Conservation (phyloP, 2,888 invertebrate genomes). For the Tetropium fuscum region DNA sequence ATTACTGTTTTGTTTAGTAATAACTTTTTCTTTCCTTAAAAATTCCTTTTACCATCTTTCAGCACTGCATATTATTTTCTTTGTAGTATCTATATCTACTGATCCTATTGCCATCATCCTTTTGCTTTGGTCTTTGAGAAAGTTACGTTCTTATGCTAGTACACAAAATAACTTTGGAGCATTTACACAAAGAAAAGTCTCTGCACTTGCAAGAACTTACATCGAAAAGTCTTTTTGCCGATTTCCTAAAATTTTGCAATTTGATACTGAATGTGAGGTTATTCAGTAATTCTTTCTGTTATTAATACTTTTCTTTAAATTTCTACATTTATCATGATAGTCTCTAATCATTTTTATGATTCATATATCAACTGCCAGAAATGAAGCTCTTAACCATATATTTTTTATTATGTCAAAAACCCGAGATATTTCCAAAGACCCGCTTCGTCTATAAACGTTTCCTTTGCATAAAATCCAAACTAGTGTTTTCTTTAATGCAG, state of each 20-base stretch:
- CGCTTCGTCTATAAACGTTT: too few species aligned
- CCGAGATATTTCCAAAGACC: too few species aligned
- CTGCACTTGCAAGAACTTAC: neutral
- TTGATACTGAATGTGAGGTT: neutral
- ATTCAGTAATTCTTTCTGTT: neutral
- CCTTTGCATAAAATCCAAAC: too few species aligned
- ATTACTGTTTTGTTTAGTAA: neutral
- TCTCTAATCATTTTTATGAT: too few species aligned
- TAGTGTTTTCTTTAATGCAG: too few species aligned
- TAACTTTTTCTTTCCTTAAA: constrained; percentile 1
- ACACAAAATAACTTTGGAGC: neutral
- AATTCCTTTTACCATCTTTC: neutral
- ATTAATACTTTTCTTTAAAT: too few species aligned
- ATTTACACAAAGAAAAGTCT: constrained; percentile 5
- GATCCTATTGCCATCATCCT: neutral
- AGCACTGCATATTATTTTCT: neutral
- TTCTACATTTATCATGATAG: too few species aligned
- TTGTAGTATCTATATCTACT: neutral
- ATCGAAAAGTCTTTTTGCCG: constrained; percentile 5
- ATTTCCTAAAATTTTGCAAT: constrained; percentile 2
- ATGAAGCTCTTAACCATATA: too few species aligned
- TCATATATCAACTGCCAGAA: too few species aligned
- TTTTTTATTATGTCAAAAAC: too few species aligned
- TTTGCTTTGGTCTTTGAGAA: neutral
- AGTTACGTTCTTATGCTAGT: neutral